These are phyloP conservation scores for Clarias laeviceps DNA, from an alignment of 2,797 vertebrate species.

Conservation along the genomic window DNA sequence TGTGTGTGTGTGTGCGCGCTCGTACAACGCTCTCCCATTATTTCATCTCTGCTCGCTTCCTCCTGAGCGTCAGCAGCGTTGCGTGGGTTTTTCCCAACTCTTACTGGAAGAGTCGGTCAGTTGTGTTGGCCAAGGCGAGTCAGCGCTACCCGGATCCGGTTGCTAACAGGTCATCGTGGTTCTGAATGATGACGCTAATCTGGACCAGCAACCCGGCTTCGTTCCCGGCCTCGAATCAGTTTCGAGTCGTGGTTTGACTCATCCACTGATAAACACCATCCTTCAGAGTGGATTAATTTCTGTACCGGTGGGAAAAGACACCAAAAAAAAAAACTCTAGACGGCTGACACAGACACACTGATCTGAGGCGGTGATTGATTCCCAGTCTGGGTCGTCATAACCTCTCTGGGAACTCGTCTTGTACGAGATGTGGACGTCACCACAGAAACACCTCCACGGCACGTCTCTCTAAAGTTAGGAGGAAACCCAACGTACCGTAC, in stretches of 20 bases:
- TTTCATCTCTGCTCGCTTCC: conserved; percentile 19
- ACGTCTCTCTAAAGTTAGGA: no score
- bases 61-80: background rate
- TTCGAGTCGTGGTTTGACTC: conserved; percentile 31
- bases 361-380: no score
- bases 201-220: no score
- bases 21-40: background rate
- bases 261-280: background rate
- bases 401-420: no score
- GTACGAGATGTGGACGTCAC: no score
- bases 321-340: background rate
- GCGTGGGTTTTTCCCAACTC: background rate
- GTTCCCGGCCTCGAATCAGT: background rate
- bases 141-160: conserved; percentile 1
- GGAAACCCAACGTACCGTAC: no score
- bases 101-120: conserved; percentile 2
- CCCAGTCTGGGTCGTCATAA: no score
- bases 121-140: background rate
- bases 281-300: background rate
- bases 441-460: no score
- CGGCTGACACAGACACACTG: background rate
- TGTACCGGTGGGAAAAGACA: background rate
- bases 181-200: background rate
- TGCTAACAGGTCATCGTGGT: background rate
- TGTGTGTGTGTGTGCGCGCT: background rate